Evolutionary conservation across 2,113 vertebrate species (phyloP).

Genomic region (Calidris pugnax): DNA sequence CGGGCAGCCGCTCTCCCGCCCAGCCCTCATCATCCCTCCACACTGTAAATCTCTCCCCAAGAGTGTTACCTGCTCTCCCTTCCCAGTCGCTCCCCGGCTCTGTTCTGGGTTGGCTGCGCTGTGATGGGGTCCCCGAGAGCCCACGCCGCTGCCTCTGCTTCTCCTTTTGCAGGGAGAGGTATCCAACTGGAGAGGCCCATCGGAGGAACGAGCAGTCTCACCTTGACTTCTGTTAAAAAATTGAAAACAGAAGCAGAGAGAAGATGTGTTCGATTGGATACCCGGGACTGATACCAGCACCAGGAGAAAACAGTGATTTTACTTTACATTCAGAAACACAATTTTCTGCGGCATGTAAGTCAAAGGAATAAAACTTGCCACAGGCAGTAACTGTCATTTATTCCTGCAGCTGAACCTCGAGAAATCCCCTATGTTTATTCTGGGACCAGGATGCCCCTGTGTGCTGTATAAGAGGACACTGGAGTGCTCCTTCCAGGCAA

Average conservation of each 20-base stretch:
- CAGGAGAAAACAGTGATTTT: background rate
- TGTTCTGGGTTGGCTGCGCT: background rate
- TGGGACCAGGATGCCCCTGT: background rate
- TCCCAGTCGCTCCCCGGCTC: background rate
- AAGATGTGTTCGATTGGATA: background rate
- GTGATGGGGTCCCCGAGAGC: background rate
- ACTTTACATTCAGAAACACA: background rate
- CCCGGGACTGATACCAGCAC: background rate
- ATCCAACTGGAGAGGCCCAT: background rate
- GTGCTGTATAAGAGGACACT: background rate
- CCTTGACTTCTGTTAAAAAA: background rate
- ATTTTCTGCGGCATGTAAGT: background rate
- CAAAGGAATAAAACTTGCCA: conserved; percentile 10
- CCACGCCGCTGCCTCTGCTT: background rate
- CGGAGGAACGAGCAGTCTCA: background rate
- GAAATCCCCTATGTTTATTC: background rate
- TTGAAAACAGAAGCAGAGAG: background rate
- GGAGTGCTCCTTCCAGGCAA: background rate
- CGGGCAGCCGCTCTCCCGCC: background rate
- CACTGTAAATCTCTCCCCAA: background rate
- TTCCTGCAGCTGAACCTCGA: background rate
- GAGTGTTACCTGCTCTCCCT: background rate
- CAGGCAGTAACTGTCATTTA: background rate
- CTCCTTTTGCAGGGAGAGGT: background rate
- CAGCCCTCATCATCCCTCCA: background rate